These are phyloP conservation scores for Girardinichthys multiradiatus DNA, from an alignment of 2,113 vertebrate species.

Conservation along the genomic window DNA sequence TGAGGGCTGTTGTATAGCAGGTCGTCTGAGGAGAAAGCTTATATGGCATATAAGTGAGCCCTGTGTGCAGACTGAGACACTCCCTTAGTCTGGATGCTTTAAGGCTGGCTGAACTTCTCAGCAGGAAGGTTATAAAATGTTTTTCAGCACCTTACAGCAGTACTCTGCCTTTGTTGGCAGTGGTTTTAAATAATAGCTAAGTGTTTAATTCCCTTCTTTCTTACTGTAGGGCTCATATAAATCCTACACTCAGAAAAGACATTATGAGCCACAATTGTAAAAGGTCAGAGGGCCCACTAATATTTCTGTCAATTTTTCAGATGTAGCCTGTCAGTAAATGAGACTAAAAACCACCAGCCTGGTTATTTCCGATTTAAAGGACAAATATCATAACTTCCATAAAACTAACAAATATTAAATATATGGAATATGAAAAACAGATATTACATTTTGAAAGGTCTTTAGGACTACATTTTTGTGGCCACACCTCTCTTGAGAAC, in stretches of 20 bases:
- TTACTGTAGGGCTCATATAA: conserved; percentile 1
- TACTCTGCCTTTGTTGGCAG: conserved; percentile 32
- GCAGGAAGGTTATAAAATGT: conserved; percentile 39
- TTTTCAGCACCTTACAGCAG: conserved; percentile 50
- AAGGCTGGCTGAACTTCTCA: conserved; percentile 37
- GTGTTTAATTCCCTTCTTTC: conserved; percentile 37
- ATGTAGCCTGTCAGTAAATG: too few species aligned
- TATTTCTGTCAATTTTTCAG: too few species aligned
- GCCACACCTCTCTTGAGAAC: too few species aligned
- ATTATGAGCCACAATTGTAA: too few species aligned
- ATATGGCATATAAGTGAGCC: conserved; percentile 18
- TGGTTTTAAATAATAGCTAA: conserved; percentile 61
- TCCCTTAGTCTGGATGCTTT: conserved; percentile 30
- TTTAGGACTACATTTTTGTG: too few species aligned
- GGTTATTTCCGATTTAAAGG: too few species aligned
- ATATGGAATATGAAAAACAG: too few species aligned
- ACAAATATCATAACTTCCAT: too few species aligned
- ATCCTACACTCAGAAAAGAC: neutral
- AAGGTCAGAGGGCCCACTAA: too few species aligned
- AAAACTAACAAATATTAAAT: too few species aligned
- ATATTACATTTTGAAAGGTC: too few species aligned
- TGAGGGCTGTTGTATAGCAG: neutral
- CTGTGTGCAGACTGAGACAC: conserved; percentile 27
- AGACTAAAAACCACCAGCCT: too few species aligned
- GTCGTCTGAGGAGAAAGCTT: conserved; percentile 35